Base-by-base conservation (phyloP, 2,888 invertebrate species). In the Thumatha senex region DNA sequence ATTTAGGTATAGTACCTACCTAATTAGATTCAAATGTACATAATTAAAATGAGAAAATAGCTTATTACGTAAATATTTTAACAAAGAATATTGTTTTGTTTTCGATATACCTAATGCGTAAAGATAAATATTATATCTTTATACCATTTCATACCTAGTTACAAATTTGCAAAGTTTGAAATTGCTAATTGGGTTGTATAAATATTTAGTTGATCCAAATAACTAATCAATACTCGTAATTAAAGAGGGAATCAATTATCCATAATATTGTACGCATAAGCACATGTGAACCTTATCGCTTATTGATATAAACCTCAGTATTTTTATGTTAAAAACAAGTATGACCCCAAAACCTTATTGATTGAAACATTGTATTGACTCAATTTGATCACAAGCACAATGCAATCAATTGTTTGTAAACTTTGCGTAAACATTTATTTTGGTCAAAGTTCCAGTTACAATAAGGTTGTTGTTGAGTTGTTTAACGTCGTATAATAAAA, bases 171-270 rank as follows among this genome's bases (percentile, higher is more conserved):
- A 8, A 11, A 12, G 1, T n/a, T 34, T 12, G 9, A 15, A 30
- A 9, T 29, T 12, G 18, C 11, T 8, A 41, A 36, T 12, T 31
- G 7, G 11, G 18, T 36, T 18, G 29, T 11, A 41, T 38, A 24
- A 31, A 9, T 35, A 35, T 46, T 36, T 41, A 36, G 34, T 40
- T 50, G 15, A 40, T 35, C 40, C 35, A 30, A 29, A 14, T 42
- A n/a, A 36, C 1, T 13, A 11, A 47, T 30, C 29, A 39, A 7
- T 8, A 13, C 2, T 7, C 18, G 12, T 18, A 29, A 45, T 35
- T 29, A 13, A 11, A 14, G 13, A 45, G 35, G 29, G 29, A 36
- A 45, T 30, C 13, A 45, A 36, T 45, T 14, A 35, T 24, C 18
- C 13, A 1, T 9, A 35, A 43, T 7, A 13, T 13, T 1, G 9